A percentile compares a stretch with the other conserved stretches of the same genome.
Conservation (phyloP, 2,113 vertebrate genomes). For the Micromys minutus region DNA sequence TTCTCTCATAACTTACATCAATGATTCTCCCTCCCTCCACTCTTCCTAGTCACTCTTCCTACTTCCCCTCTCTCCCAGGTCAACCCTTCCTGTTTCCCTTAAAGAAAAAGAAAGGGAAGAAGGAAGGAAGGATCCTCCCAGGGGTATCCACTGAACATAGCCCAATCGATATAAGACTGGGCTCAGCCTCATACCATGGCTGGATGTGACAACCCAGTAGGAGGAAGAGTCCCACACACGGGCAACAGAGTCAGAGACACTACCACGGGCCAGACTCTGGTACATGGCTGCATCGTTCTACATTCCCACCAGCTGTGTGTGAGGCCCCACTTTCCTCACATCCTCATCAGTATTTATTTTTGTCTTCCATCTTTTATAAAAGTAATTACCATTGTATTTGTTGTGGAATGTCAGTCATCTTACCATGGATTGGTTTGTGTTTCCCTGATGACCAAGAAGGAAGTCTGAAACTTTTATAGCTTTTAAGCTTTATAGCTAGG, state of each 20-base stretch:
- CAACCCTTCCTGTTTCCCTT: neutral
- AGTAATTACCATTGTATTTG: neutral
- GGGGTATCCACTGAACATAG: neutral
- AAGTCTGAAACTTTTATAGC: neutral
- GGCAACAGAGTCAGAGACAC: neutral
- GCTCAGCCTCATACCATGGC: neutral
- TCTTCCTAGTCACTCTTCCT: neutral
- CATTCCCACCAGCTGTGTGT: fast-evolving
- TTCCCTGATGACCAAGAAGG: neutral
- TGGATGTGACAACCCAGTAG: neutral
- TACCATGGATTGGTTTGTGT: neutral
- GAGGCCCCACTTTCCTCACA: neutral
- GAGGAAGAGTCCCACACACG: neutral
- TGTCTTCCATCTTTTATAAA: neutral
- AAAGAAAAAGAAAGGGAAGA: neutral
- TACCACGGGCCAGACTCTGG: neutral
- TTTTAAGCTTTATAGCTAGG: neutral
- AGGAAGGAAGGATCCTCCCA: neutral
- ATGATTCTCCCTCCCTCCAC: neutral
- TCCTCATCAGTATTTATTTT: neutral
- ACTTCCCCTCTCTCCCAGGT: neutral
- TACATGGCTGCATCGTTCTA: neutral
- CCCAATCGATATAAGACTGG: neutral
- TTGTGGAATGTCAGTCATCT: neutral
- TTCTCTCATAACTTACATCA: neutral